These are phyloP conservation scores for Dastarcus helophoroides DNA, from an alignment of 2,888 invertebrate genomes.

Conservation along the genomic window DNA sequence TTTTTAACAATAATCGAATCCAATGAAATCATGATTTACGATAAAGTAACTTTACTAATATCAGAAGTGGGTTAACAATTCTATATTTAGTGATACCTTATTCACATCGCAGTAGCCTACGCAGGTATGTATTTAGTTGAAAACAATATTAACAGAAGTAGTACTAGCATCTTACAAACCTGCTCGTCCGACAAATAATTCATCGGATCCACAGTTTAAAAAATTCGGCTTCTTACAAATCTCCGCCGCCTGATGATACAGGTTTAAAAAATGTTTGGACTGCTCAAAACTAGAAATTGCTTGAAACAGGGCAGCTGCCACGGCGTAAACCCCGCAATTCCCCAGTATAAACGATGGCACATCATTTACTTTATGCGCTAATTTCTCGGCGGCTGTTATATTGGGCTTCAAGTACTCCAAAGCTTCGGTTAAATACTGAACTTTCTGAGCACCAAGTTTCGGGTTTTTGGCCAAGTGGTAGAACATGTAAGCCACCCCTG, in stretches of 20 bases:
- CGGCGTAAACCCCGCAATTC: conserved; percentile 63
- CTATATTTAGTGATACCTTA: too few relatives aligned
- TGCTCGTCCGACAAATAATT: conserved; percentile 74
- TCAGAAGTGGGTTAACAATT: too few relatives aligned
- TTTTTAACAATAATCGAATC: too few relatives aligned
- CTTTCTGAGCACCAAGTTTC: conserved; percentile 36
- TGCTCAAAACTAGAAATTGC: conserved; percentile 38
- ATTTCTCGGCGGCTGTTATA: conserved; percentile 41
- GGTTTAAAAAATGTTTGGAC: conserved; percentile 27
- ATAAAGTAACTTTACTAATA: too few relatives aligned
- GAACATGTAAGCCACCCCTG: conserved; percentile 67
- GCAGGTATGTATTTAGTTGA: too few relatives aligned
- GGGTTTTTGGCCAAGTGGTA: conserved; percentile 53
- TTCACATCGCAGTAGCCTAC: too few relatives aligned
- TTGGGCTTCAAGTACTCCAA: conserved; percentile 52
- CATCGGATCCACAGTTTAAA: conserved; percentile 62
- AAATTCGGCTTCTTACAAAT: conserved; percentile 44
- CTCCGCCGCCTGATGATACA: conserved; percentile 35
- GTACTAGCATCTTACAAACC: too few relatives aligned
- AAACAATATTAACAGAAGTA: too few relatives aligned
- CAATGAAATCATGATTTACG: too few relatives aligned
- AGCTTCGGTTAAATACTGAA: conserved; percentile 45
- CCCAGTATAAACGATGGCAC: conserved; percentile 67
- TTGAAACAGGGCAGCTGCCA: conserved; percentile 53
- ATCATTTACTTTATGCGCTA: conserved; percentile 40